Percentiles rank a stretch among this genome's conserved stretches.
Conservation (phyloP, 2,113 vertebrate species). For the Vimba vimba region DNA sequence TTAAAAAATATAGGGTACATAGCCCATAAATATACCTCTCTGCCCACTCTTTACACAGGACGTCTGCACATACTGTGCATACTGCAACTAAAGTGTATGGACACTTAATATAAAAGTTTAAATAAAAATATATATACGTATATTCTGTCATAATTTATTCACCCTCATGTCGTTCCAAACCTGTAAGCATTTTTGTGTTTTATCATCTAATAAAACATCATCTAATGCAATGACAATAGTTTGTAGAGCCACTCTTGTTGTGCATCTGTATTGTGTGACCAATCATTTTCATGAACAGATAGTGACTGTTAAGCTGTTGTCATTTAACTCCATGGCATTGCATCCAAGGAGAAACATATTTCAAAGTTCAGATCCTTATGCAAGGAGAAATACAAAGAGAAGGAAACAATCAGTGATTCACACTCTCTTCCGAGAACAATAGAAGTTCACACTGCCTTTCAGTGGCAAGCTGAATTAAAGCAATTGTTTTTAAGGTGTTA, state of each 20-base stretch:
- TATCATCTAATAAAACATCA: neutral
- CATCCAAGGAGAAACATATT: neutral
- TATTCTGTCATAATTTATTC: neutral
- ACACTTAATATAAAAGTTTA: neutral
- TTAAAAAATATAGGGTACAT: conserved; percentile 26
- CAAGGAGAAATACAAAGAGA: neutral
- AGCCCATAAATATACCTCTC: conserved; percentile 20
- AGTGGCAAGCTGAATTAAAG: neutral
- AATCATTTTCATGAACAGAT: neutral
- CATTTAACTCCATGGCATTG: neutral
- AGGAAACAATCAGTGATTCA: conserved; percentile 4
- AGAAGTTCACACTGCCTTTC: conserved; percentile 4
- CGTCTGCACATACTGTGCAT: neutral
- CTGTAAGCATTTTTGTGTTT: neutral
- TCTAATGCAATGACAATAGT: neutral
- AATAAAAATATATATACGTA: neutral
- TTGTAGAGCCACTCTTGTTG: neutral
- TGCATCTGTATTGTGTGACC: neutral
- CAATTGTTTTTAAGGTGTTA: conserved; percentile 11
- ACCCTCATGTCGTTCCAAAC: neutral
- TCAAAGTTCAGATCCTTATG: conserved; percentile 3
- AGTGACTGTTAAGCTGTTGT: neutral
- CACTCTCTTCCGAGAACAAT: conserved; percentile 1
- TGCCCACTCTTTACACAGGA: neutral
- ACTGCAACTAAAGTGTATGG: neutral